These are phyloP conservation scores for Lithosia quadra DNA, from an alignment of 2,888 invertebrate genomes.

Conservation along the genomic window DNA sequence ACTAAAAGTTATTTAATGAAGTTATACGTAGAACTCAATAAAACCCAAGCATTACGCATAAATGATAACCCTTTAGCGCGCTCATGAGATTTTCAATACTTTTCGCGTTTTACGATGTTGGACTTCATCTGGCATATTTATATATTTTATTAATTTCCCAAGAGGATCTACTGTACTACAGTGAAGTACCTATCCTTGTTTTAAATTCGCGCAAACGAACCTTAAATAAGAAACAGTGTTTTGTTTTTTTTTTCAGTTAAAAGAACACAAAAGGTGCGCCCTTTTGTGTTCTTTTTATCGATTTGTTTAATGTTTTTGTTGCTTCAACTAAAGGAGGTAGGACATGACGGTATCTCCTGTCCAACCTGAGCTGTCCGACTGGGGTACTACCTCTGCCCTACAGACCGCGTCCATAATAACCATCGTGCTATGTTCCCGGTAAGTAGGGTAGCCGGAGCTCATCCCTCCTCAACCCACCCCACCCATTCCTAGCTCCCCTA, in stretches of 20 bases:
- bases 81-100: background rate
- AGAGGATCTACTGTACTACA: background rate
- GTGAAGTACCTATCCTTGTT: conserved; percentile 6
- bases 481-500: too few relatives aligned
- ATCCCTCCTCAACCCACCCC: too few relatives aligned
- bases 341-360: too few relatives aligned
- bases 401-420: too few relatives aligned
- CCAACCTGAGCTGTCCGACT: too few relatives aligned
- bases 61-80: conserved; percentile 2
- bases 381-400: too few relatives aligned
- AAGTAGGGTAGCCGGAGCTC: too few relatives aligned
- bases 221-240: conserved; percentile 5
- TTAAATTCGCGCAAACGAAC: conserved; percentile 17
- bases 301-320: background rate
- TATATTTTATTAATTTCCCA: conserved; percentile 15
- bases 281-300: background rate
- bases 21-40: background rate
- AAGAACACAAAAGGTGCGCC: too few relatives aligned
- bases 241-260: background rate
- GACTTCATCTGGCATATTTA: background rate
- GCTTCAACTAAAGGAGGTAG: background rate
- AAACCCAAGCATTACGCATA: background rate
- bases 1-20: background rate
- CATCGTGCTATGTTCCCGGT: too few relatives aligned
- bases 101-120: background rate